A percentile compares a stretch with the other conserved stretches of the same genome.
Conservation (phyloP, 2,113 vertebrate genomes). For the Pachypanchax playfairii region DNA sequence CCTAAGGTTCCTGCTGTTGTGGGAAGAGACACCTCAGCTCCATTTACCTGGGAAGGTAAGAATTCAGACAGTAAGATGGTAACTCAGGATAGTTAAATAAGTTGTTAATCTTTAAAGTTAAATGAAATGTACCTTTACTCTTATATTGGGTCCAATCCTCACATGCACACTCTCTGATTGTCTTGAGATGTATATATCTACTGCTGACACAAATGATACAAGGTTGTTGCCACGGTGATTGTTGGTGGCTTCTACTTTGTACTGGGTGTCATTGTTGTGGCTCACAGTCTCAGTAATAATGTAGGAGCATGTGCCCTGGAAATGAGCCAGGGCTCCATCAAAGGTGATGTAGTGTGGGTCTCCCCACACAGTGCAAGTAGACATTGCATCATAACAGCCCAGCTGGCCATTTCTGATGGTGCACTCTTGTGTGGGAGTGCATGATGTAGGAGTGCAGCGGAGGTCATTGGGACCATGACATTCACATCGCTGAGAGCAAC, state of each 20-base stretch:
- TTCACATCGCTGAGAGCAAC: slow-evolving; percentile 60
- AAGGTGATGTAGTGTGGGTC: slow-evolving; percentile 83
- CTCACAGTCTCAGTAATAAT: slow-evolving; percentile 59
- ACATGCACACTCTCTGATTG: slow-evolving; percentile 27
- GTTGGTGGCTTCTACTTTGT: slow-evolving; percentile 68
- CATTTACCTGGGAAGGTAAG: slow-evolving; percentile 62
- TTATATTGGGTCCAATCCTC: slow-evolving; percentile 56
- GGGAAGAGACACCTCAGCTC: slow-evolving; percentile 37
- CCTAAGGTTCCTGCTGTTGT: slow-evolving; percentile 31
- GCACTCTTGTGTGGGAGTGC: slow-evolving; percentile 64
- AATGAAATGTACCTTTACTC: slow-evolving; percentile 54
- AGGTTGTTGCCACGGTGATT: slow-evolving; percentile 60
- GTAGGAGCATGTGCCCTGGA: slow-evolving; percentile 82
- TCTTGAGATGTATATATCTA: slow-evolving; percentile 68
- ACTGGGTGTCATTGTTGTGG: slow-evolving; percentile 36
- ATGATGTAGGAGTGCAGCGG: slow-evolving; percentile 39
- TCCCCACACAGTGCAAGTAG: slow-evolving; percentile 75
- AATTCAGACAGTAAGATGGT: neutral
- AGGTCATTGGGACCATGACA: slow-evolving; percentile 61
- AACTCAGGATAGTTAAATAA: neutral
- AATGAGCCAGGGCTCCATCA: slow-evolving; percentile 78
- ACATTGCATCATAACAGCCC: slow-evolving; percentile 57
- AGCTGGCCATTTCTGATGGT: slow-evolving; percentile 42
- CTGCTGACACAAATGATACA: slow-evolving; percentile 72
- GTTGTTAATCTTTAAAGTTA: neutral